phyloP scores from a whole-genome alignment of 2,888 invertebrate genomes.

The Minunthozetes semirufus region DNA sequence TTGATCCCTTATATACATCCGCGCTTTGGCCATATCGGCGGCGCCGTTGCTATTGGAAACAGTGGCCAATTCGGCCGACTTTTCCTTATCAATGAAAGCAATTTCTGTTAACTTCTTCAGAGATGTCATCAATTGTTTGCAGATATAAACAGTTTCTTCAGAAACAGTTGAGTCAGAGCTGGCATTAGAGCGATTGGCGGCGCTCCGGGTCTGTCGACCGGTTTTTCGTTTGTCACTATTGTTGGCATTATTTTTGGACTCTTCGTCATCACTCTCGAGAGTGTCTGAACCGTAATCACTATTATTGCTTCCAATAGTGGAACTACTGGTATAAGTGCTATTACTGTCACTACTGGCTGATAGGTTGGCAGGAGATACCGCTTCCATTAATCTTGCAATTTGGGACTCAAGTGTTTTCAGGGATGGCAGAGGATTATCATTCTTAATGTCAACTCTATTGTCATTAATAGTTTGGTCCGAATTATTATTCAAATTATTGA shows the following conservation, averaged over 20 bases:
- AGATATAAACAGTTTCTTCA: constrained; percentile 76
- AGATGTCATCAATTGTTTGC: constrained; percentile 74
- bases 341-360: constrained; percentile 29
- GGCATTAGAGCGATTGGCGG: background rate
- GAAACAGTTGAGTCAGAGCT: constrained; percentile 47
- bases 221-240: background rate
- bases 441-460: background rate
- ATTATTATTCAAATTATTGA: background rate
- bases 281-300: constrained; percentile 43
- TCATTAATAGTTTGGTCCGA: too few species aligned
- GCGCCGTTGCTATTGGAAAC: background rate
- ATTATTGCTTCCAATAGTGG: constrained; percentile 42
- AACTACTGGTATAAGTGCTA: constrained; percentile 40
- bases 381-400: constrained; percentile 42
- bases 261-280: constrained; percentile 40
- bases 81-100: constrained; percentile 29
- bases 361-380: constrained; percentile 41
- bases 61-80: constrained; percentile 14
- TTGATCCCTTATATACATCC: constrained; percentile 42
- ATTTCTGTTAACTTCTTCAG: constrained; percentile 57
- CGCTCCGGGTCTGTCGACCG: background rate
- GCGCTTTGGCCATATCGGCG: constrained; percentile 39
- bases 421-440: constrained; percentile 6
- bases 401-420: constrained; percentile 40
- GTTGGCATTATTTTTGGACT: background rate